These are phyloP conservation scores for Pollachius pollachius DNA, from an alignment of 2,113 vertebrate species.

Conservation along the genomic window DNA sequence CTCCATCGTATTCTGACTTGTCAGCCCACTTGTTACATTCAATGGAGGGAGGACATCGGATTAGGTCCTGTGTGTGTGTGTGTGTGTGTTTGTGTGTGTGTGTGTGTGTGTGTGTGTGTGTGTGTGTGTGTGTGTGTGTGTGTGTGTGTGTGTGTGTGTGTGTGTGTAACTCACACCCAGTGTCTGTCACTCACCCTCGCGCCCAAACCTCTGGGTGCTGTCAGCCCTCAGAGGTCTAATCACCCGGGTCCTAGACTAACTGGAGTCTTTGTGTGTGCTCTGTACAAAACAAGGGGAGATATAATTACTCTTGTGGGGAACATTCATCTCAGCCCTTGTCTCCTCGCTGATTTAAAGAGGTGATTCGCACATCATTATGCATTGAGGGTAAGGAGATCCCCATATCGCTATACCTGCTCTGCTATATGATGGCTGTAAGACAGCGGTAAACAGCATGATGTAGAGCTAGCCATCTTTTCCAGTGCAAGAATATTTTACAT, in stretches of 20 bases:
- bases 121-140: not conserved
- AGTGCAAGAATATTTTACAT: too few species aligned
- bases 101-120: not conserved
- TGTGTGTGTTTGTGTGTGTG: not conserved
- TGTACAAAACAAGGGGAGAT: slow-evolving; percentile 35
- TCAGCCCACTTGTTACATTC: not conserved
- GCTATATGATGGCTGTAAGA: slow-evolving; percentile 1
- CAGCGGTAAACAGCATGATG: not conserved
- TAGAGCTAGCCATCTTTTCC: too few species aligned
- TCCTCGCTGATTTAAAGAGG: slow-evolving; percentile 38
- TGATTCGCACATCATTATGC: slow-evolving; percentile 42
- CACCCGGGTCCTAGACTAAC: slow-evolving; percentile 40
- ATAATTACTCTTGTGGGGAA: slow-evolving; percentile 44
- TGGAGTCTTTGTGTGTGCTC: slow-evolving; percentile 51
- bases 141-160: too few species aligned
- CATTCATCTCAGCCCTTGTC: slow-evolving; percentile 27
- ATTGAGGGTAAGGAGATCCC: slow-evolving; percentile 33
- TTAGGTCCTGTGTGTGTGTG: not conserved
- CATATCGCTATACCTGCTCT: slow-evolving; percentile 20
- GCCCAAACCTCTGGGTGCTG: slow-evolving; percentile 22
- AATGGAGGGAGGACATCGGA: not conserved
- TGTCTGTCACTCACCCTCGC: slow-evolving; percentile 10
- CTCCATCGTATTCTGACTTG: too few species aligned
- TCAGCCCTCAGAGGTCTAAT: slow-evolving; percentile 24
- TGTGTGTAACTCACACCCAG: slow-evolving; percentile 1